Percentiles rank a stretch among this genome's conserved stretches.
These are phyloP conservation scores for Parotia lawesii DNA, from an alignment of 2,113 vertebrate species.

Conservation along the genomic window DNA sequence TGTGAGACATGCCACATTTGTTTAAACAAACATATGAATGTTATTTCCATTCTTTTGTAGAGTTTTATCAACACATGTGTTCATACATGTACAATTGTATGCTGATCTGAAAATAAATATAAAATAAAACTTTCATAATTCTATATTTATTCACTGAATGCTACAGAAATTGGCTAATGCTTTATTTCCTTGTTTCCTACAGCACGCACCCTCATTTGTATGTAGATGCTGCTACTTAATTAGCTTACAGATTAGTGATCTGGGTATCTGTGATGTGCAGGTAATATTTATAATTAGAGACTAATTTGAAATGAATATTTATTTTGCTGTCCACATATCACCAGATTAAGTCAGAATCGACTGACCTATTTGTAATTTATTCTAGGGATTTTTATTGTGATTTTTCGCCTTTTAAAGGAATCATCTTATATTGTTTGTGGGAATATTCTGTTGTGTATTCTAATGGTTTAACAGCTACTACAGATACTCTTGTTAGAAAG, in stretches of 20 bases:
- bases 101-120: not conserved
- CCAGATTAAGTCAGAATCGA: not conserved
- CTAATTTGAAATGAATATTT: conserved; percentile 41
- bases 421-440: not conserved
- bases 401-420: not conserved
- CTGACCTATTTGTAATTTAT: not conserved
- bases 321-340: not conserved
- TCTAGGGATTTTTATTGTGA: not conserved
- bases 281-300: conserved; percentile 26
- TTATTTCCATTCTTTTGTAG: not conserved
- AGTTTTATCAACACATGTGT: not conserved
- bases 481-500: not conserved
- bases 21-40: not conserved
- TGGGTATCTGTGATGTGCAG: not conserved
- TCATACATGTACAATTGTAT: not conserved
- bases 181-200: not conserved
- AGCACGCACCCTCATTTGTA: not conserved
- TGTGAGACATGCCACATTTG: not conserved
- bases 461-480: not conserved
- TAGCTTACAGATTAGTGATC: conserved; percentile 11
- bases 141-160: not conserved
- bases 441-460: not conserved
- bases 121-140: not conserved
- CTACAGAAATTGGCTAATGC: not conserved
- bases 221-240: conserved; percentile 4